These are phyloP conservation scores for Petroica traversi DNA, from an alignment of 2,113 vertebrate species.

Conservation along the genomic window DNA sequence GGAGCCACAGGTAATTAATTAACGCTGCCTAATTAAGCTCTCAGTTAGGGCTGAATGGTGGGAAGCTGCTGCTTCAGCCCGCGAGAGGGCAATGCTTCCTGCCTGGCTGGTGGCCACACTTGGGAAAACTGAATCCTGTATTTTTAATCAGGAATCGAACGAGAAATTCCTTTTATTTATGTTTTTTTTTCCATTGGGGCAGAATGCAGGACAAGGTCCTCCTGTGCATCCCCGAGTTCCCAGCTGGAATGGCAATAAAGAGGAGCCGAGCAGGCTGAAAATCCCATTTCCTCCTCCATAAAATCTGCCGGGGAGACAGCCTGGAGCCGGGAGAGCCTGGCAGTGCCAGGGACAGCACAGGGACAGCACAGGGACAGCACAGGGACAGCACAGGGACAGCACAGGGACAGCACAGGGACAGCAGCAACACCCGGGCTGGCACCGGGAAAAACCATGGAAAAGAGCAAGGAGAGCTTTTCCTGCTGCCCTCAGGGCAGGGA, in stretches of 20 bases:
- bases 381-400: no score
- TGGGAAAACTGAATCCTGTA: neutral
- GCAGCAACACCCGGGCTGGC: rapidly evolving
- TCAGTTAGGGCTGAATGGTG: rapidly evolving
- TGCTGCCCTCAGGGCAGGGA: neutral
- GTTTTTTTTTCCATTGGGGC: rapidly evolving
- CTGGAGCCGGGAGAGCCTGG: neutral
- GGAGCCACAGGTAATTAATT: neutral
- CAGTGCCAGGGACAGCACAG: neutral
- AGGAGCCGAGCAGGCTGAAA: neutral
- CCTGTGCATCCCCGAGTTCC: neutral
- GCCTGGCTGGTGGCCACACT: rapidly evolving
- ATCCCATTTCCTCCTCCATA: neutral
- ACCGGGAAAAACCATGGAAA: neutral
- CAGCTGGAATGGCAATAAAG: rapidly evolving
- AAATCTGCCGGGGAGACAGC: neutral
- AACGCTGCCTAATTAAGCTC: neutral
- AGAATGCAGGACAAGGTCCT: rapidly evolving
- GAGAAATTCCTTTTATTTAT: neutral
- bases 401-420: no score
- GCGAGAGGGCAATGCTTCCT: conserved; percentile 20
- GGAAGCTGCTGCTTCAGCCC: neutral
- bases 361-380: no score
- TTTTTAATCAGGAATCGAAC: no score
- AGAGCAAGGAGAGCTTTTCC: neutral